Evolutionary conservation across 2,797 vertebrate genomes (phyloP).

Genomic region (Molothrus aeneus): DNA sequence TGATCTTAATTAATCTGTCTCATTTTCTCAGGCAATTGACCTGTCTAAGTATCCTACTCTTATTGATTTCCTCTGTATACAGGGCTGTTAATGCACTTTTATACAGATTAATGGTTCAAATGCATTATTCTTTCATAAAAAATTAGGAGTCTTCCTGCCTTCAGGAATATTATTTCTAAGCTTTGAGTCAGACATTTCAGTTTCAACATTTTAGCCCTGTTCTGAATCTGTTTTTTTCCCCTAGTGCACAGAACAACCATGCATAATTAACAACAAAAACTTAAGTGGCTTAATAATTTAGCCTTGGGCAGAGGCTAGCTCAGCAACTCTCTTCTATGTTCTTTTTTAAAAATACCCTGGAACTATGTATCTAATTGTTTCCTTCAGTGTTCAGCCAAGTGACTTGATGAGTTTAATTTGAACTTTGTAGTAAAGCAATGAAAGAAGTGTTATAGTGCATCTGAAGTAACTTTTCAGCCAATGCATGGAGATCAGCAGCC

Average conservation of each 20-base stretch:
- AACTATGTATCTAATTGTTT: neutral
- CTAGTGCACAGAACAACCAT: neutral
- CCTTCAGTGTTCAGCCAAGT: neutral
- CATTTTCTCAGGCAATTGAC: constrained; percentile 6
- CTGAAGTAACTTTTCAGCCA: neutral
- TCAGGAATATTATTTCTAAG: neutral
- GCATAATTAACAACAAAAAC: neutral
- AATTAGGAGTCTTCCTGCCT: neutral
- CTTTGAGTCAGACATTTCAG: neutral
- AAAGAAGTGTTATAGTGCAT: neutral
- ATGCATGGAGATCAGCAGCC: neutral
- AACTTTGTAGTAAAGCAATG: neutral
- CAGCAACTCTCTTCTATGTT: neutral
- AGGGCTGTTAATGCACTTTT: neutral
- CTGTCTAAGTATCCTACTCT: neutral
- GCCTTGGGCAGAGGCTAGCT: neutral
- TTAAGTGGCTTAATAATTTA: neutral
- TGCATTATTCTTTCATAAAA: neutral
- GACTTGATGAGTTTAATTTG: neutral
- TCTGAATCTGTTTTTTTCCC: neutral
- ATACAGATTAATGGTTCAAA: neutral
- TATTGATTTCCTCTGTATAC: neutral
- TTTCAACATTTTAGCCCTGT: neutral
- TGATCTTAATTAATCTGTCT: neutral
- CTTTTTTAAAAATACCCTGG: neutral